Base-by-base conservation (phyloP, 2,888 invertebrate species). In the Hypsopygia costalis region DNA sequence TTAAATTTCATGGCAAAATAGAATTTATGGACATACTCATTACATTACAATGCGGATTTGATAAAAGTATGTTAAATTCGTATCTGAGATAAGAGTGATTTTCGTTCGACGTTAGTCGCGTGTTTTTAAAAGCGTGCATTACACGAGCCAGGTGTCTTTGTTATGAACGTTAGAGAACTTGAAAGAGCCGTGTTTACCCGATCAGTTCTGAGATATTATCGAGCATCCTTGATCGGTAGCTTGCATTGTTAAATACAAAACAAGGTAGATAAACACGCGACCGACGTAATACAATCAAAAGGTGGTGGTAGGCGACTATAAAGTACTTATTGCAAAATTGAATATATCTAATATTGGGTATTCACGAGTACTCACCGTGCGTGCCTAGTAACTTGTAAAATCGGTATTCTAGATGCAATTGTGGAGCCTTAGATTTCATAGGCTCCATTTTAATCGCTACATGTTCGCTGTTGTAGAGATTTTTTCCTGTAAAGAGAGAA, bases 371-470 rank as follows among this genome's bases (percentile, higher is more conserved):
- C 95, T 93, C 90, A 98, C 98, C 98, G 91, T 96, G 95, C 87
- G 96, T 94, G 90, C 98, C 98, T 91, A 99, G 93, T 91, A 99
- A 94, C 93, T 98, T 98, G 93, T 99, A 99, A 94, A 99, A 99
- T 92, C 99, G 94, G 93, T 99, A 99, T 92, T 99, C 99, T 92
- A 99, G 93, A 90, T 99, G 99, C 79, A 99, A 92, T 91, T 99
- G 99, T 53, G 99, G 99, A 78, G 99, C 99, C 93, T 99, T 98
- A 68, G 99, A 98, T 91, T 99, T 99, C 98, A 99, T 98, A 72
- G 98, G 98, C 93, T 99, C 99, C 97, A 99, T 94, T 92, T 99
- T 99, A 89, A 99, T 99, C 87, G 99, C 99, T 90, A 99, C 99
- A 92, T 99, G 99, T 92, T 99, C 99, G 93, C 98, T 99, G 93